Conservation (phyloP, 2,113 vertebrate species). For the Hippocampus zosterae region DNA sequence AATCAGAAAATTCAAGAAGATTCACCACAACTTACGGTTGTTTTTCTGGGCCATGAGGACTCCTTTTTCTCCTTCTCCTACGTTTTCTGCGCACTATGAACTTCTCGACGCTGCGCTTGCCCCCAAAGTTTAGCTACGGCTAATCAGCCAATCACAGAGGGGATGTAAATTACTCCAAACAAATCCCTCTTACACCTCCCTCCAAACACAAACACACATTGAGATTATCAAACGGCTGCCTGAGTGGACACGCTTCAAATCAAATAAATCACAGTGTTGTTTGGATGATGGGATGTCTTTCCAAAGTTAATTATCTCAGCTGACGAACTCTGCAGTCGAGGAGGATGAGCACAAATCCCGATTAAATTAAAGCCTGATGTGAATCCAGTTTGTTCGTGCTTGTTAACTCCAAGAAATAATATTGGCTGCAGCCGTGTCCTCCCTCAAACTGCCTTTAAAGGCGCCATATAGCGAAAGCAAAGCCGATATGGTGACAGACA, state of each 20-base stretch:
- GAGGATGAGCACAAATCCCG: slow-evolving; percentile 35
- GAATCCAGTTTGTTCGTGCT: slow-evolving; percentile 3
- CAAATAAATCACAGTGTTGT: slow-evolving; percentile 36
- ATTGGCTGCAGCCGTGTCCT: background rate
- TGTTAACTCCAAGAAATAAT: slow-evolving; percentile 25
- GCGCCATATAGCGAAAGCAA: slow-evolving; percentile 21
- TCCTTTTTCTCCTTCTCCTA: slow-evolving; percentile 20
- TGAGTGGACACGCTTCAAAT: slow-evolving; percentile 13
- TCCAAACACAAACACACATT: slow-evolving; percentile 23
- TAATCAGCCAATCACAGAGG: slow-evolving; percentile 59
- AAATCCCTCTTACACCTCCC: slow-evolving; percentile 34
- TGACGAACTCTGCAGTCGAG: slow-evolving; percentile 30
- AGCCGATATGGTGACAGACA: slow-evolving; percentile 38
- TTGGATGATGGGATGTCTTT: slow-evolving; percentile 26
- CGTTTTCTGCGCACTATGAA: slow-evolving; percentile 18
- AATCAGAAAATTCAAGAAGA: background rate
- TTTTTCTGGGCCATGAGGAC: slow-evolving; percentile 61
- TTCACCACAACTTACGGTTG: slow-evolving; percentile 57
- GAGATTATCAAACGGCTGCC: slow-evolving; percentile 4
- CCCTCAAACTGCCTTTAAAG: background rate
- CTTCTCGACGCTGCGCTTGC: slow-evolving; percentile 25
- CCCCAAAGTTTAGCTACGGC: slow-evolving; percentile 43
- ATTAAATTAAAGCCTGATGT: slow-evolving; percentile 42
- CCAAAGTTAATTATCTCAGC: slow-evolving; percentile 42
- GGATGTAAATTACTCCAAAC: slow-evolving; percentile 48